phyloP scores from a whole-genome alignment of 2,113 vertebrate species.

The Ailuropoda melanoleuca region DNA sequence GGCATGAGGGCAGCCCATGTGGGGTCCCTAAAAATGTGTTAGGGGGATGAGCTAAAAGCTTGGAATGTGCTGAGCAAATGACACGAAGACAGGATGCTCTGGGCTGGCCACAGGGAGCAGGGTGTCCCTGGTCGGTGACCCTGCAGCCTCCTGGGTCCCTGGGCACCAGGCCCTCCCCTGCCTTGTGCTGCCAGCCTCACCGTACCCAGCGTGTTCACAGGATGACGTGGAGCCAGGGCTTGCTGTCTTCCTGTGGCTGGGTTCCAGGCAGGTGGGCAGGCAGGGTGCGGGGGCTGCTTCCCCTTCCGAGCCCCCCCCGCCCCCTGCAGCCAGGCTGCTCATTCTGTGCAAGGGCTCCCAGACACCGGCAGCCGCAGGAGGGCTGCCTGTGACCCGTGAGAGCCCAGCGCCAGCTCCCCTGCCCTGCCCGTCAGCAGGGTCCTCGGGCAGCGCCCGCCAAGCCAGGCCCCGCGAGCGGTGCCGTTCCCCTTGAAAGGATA shows the following conservation, averaged over 20 bases:
- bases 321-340: background rate
- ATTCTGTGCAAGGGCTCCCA: accelerated
- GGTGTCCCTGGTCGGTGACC: accelerated
- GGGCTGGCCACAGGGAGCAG: background rate
- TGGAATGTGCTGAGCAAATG: too few relatives aligned
- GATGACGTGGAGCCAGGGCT: background rate
- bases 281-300: background rate
- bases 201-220: accelerated
- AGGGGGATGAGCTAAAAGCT: background rate
- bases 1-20: background rate
- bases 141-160: background rate
- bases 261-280: background rate
- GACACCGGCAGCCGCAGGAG: background rate
- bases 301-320: background rate
- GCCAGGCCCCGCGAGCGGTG: accelerated
- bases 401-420: background rate
- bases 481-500: background rate
- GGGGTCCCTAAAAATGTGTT: background rate
- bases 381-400: accelerated
- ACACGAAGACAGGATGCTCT: accelerated
- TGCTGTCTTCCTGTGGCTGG: background rate
- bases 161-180: background rate
- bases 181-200: accelerated
- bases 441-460: background rate
- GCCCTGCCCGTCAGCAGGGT: accelerated